Base-by-base conservation (phyloP, 2,888 invertebrate genomes). In the Leptinotarsa rubiginosa region DNA sequence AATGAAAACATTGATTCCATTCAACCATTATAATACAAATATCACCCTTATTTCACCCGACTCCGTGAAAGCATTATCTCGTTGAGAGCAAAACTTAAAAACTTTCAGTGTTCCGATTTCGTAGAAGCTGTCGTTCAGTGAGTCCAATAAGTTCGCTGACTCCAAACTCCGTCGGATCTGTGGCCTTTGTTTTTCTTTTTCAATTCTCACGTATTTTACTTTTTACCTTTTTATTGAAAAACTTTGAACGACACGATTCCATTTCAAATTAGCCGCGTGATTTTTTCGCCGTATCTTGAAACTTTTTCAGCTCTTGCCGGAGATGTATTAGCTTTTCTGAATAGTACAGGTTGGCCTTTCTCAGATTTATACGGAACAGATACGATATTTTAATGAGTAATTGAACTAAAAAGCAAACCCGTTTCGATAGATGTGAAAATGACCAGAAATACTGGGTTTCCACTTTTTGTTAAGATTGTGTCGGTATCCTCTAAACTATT, bases 171-270 rank as follows among this genome's bases (percentile, higher is more conserved):
- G 66, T 62, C 67, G 72, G 72, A 76, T 76, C 75, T 67, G 72
- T 74, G 76, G 67, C 75, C 73, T 76, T 76, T 77, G 77, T 77
- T 79, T 77, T 69, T 74, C 76, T 77, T 77, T 79, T 79, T 77
- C 75, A 76, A 76, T 79, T 77, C 75, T 72, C 72, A 73, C 75
- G 69, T 68, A 72, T 74, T 73, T 73, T 65, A 69, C 71, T 72
- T 70, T 73, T 49, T 71, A 72, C 73, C 72, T 75, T 75, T 75
- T 77, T 77, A 77, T 77, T 75, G 71, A 50, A 75, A 65, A 77
- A 75, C 71, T 75, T 75, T 41, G 47, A n/a, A 15, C 54, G 71
- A 69, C 75, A 73, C 69, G 70, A 70, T 72, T 72, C 69, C 69
- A 71, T 73, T 73, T 73, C 69, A 64, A 74, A 74, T 77, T 77